Percentiles rank a stretch among this genome's conserved stretches.
Evolutionary conservation across 1,140 invertebrate species (phyloP).

Genomic region (Drosophila navojoa): DNA sequence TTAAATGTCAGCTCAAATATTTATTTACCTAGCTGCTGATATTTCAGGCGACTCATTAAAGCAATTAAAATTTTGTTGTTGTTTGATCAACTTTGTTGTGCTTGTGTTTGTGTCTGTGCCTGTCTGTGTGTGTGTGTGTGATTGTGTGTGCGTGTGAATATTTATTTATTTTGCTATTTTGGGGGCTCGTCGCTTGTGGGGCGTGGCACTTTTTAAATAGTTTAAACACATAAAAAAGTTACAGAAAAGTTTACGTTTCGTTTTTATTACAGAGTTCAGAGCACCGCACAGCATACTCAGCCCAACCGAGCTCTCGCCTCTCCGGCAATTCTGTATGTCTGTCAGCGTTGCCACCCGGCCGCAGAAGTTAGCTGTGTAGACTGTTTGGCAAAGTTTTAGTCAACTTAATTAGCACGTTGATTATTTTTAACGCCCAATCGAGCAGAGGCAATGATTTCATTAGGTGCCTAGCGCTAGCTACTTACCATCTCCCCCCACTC

Average conservation of each 20-base stretch:
- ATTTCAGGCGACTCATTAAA: slow-evolving; percentile 49
- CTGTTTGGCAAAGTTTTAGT: slow-evolving; percentile 49
- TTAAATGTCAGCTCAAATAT: slow-evolving; percentile 48
- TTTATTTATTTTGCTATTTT: slow-evolving; percentile 27
- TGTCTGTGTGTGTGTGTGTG: not conserved
- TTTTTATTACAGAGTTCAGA: slow-evolving; percentile 8
- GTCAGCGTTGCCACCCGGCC: slow-evolving; percentile 26
- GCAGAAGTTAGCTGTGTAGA: slow-evolving; percentile 43
- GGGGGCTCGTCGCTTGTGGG: slow-evolving; percentile 16
- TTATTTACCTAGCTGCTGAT: slow-evolving; percentile 50
- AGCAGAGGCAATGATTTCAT: slow-evolving; percentile 73
- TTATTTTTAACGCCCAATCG: slow-evolving; percentile 78
- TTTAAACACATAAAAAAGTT: slow-evolving; percentile 50
- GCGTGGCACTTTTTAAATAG: slow-evolving; percentile 35
- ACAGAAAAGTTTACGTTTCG: slow-evolving; percentile 36
- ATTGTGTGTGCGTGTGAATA: not conserved
- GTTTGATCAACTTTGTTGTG: slow-evolving; percentile 35
- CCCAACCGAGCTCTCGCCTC: not conserved
- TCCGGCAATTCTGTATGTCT: not conserved
- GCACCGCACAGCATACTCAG: not conserved
- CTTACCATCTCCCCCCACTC: not conserved
- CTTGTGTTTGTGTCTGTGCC: not conserved
- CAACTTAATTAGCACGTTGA: slow-evolving; percentile 81
- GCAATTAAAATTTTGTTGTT: slow-evolving; percentile 51
- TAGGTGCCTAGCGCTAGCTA: slow-evolving; percentile 28